Evolutionary conservation across 2,888 invertebrate genomes (phyloP), one percentile per base, ranked within the genome.

Genomic region (Polymixis flavicincta): DNA sequence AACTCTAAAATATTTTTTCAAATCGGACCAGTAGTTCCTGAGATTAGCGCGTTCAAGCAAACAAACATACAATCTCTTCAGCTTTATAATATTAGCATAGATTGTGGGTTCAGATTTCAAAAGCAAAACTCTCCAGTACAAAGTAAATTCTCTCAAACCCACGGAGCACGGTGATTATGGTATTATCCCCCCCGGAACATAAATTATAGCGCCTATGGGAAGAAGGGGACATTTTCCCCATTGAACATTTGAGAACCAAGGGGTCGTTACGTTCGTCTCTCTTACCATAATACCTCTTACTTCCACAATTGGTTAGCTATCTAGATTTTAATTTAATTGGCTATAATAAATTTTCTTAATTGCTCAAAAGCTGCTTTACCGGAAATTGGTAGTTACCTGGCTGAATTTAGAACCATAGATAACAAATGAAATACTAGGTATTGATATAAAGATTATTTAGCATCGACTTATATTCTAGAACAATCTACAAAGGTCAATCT

Each of bases 251-350:
- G 32, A 48, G 59, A 73, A 73, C 63, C 37, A 70, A 71, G 37
- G 69, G 71, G 80, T 64, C 71, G 80, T 74, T 72, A 65, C 66
- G 61, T 54, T 25, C 60, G 17, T 57, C 55, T 64, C 50, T 66
- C 50, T 55, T 64, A 50, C 69, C 54, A 71, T 71, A 74, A 74
- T 82, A 72, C 63, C 75, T 70, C 65, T 63, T 57, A 67, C 70
- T 71, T 71, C 72, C 81, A 71, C 81, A 84, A 84, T 84, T 73
- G 66, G 71, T 72, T 67, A 76, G 70, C 71, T 80, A 84, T 80
- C 81, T 71, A 71, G 61, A 83, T 84, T 84, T 69, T 60, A 76
- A 67, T 80, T 83, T 83, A 84, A 83, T 76, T 84, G 81, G 72
- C 67, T 50, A 48, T 64, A 84, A 84, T 84, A 83, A 83, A 83